phyloP scores from a whole-genome alignment of 1,140 invertebrate species.

The Cydia amplana region DNA sequence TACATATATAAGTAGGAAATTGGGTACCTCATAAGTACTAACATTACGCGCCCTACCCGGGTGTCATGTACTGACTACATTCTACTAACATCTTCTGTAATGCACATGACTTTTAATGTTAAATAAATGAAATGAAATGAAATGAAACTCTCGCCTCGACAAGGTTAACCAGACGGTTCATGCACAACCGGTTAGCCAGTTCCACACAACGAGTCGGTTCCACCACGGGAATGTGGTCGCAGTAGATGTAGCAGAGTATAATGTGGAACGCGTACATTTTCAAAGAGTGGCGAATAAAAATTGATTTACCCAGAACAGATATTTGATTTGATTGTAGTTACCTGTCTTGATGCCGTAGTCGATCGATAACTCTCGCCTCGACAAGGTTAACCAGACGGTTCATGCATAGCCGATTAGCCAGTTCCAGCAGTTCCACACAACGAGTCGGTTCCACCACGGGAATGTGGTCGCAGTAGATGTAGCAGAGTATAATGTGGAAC shows the following conservation, averaged over 20 bases:
- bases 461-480: conserved; percentile 94
- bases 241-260: conserved; percentile 94
- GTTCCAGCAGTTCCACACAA: conserved; percentile 92
- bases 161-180: conserved; percentile 91
- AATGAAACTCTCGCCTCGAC: conserved; percentile 91
- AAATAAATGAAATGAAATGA: too few species aligned
- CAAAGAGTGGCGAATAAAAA: too few species aligned
- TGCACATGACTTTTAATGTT: too few species aligned
- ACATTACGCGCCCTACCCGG: too few species aligned
- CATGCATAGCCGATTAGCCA: conserved; percentile 95
- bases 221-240: conserved; percentile 91
- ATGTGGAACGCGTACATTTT: conserved; percentile 93
- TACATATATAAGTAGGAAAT: too few species aligned
- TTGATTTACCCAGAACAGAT: too few species aligned
- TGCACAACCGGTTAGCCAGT: conserved; percentile 93
- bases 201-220: conserved; percentile 89
- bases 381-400: conserved; percentile 91
- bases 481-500: conserved; percentile 93
- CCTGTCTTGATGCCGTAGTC: conserved; percentile 82
- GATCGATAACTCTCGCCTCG: conserved; percentile 91
- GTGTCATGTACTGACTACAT: conserved; percentile 83
- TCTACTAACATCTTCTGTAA: conserved; percentile 52
- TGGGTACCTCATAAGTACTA: too few species aligned
- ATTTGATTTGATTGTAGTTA: too few species aligned
- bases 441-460: conserved; percentile 87